These are phyloP conservation scores for Progne subis DNA, from an alignment of 2,113 vertebrate genomes.

Conservation along the genomic window DNA sequence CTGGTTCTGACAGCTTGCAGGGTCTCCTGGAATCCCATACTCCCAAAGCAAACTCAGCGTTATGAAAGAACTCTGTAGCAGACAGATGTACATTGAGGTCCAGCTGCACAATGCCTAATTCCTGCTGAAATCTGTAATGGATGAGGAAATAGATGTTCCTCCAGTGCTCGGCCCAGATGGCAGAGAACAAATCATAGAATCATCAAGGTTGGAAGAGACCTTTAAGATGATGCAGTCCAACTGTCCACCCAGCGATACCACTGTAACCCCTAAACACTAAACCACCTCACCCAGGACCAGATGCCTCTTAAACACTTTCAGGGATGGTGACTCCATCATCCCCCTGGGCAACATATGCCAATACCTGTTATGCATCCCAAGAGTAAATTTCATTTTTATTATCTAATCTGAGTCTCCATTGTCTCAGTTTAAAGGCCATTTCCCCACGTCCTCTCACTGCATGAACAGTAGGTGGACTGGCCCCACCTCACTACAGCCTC, in stretches of 20 bases:
- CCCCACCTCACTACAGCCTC: background rate
- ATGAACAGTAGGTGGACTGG: background rate
- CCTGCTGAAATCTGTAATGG: background rate
- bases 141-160: background rate
- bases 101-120: background rate
- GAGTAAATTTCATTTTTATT: background rate
- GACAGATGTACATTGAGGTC: background rate
- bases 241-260: accelerated
- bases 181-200: background rate
- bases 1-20: background rate
- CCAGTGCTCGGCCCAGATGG: background rate
- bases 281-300: background rate
- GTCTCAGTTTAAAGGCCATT: background rate
- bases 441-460: background rate
- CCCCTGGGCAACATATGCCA: too few species aligned
- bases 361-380: background rate
- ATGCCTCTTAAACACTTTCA: background rate
- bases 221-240: background rate
- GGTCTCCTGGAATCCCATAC: background rate
- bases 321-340: background rate
- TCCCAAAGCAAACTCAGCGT: background rate
- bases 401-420: background rate
- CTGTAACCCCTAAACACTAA: background rate
- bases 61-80: background rate
- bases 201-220: background rate